Percentiles rank a stretch among this genome's conserved stretches.
Evolutionary conservation across 23 tunicate species (phyloP).

Genomic region (Halocynthia roretzi): DNA sequence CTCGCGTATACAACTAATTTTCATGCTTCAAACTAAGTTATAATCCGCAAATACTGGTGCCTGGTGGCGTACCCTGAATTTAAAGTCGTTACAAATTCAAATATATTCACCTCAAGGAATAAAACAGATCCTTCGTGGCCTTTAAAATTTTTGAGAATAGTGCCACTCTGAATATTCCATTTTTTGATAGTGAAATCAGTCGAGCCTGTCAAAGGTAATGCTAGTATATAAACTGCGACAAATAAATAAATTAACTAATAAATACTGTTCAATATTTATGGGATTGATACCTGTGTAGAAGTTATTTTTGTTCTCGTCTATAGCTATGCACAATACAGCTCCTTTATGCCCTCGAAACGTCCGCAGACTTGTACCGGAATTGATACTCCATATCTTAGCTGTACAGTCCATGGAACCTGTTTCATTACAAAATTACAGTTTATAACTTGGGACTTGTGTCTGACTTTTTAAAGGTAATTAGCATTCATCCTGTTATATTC

Average conservation of each 20-base stretch:
- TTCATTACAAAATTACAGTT: background rate
- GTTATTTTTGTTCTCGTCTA: conserved; percentile 53
- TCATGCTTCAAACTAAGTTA: no score
- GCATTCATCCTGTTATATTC: no score
- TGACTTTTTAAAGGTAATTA: no score
- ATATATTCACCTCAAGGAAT: conserved; percentile 48
- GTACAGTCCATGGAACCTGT: conserved; percentile 89
- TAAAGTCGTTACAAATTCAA: no score
- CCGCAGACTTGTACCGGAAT: conserved; percentile 36
- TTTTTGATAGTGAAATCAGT: conserved; percentile 60
- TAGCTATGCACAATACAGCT: conserved; percentile 63
- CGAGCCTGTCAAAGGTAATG: conserved; percentile 45
- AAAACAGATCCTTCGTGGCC: conserved; percentile 82
- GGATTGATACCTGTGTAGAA: conserved; percentile 61
- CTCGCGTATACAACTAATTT: no score
- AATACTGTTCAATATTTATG: background rate
- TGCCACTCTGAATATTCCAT: conserved; percentile 70
- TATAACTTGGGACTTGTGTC: no score
- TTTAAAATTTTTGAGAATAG: conserved; percentile 41
- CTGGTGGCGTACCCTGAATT: no score
- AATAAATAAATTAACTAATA: background rate
- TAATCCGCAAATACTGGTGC: no score
- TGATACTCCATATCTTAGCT: conserved; percentile 58
- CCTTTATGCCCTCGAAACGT: conserved; percentile 90
- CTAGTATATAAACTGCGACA: background rate